Base-by-base conservation (phyloP, 2,888 invertebrate species). In the Ommatoiulus sabulosus region DNA sequence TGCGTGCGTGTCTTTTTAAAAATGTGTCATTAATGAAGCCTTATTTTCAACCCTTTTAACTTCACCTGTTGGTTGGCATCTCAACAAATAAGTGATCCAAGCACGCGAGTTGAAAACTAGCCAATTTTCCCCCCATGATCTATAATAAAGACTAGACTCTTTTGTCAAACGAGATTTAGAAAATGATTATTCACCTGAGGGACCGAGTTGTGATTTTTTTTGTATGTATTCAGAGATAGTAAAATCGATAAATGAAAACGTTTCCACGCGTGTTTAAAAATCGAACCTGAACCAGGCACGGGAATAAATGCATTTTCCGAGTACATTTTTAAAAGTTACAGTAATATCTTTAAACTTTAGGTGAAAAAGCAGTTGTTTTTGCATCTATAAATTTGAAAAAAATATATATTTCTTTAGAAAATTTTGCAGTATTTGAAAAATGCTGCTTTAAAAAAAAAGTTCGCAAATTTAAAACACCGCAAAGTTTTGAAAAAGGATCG, bases 1-100 rank as follows among this genome's bases (percentile, higher is more conserved):
- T 72, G 72, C 72, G 72, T 72, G 72, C n/a, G 72, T 72, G 72
- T 72, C 72, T 72, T 72, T 72, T 72, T 24, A 72, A 72, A n/a
- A 72, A 72, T 17, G 24, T 72, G 72, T 72, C 72, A 72, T 72
- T 72, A 72, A 72, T 72, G 72, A 72, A 72, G n/a, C 24, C 24
- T 24, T 46, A 63, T 72, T 24, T 72, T 24, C 72, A 20, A 72
- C 20, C 72, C 72, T 24, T 72, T 72, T 24, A 72, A 72, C 72
- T 72, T 72, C 72, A 72, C 72, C 72, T 72, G 72, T 72, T 72
- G 72, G 5, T 72, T 24, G 72, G 24, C 72, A 72, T 72, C 72
- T 72, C 72, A 72, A 72, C 72, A 72, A 72, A 72, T 72, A 72
- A 72, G 24, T 24, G 72, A 72, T 72, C 20, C 72, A 72, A 4